Conservation (phyloP, 2,888 invertebrate genomes). For the Chrysopilus asiliformis region DNA sequence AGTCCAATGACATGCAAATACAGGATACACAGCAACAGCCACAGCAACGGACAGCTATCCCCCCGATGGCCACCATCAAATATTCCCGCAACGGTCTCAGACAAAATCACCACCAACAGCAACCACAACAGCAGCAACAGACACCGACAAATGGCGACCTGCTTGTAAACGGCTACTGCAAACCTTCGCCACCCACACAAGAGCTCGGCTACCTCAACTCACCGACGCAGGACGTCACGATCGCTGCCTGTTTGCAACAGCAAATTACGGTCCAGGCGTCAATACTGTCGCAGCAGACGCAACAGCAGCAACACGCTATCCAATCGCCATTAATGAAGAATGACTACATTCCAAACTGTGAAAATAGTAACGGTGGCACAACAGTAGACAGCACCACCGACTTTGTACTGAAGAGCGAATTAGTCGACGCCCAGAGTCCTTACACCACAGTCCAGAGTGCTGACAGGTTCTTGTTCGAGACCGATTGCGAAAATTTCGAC, state of each 20-base stretch:
- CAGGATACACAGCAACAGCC: slow-evolving; percentile 14
- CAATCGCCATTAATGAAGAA: slow-evolving; percentile 10
- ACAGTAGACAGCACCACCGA: slow-evolving; percentile 24
- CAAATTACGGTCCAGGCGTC: slow-evolving; percentile 15
- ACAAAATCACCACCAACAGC: slow-evolving; percentile 20
- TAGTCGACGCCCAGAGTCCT: slow-evolving; percentile 33
- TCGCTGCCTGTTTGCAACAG: slow-evolving; percentile 14
- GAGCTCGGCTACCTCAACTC: slow-evolving; percentile 32
- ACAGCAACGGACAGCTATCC: slow-evolving; percentile 25
- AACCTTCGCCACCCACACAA: slow-evolving; percentile 32
- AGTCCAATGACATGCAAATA: slow-evolving; percentile 12
- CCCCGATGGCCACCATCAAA: slow-evolving; percentile 34
- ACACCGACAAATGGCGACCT: background rate
- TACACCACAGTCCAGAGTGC: slow-evolving; percentile 35
- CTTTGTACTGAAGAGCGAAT: slow-evolving; percentile 32
- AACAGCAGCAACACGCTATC: slow-evolving; percentile 7
- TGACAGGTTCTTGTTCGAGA: slow-evolving; percentile 34
- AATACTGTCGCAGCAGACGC: slow-evolving; percentile 10
- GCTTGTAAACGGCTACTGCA: slow-evolving; percentile 34
- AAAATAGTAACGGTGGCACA: slow-evolving; percentile 13
- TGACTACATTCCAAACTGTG: slow-evolving; percentile 28
- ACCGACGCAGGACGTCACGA: slow-evolving; percentile 25
- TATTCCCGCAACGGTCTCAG: slow-evolving; percentile 26
- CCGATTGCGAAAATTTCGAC: slow-evolving; percentile 29
- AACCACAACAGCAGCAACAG: slow-evolving; percentile 19